Percentiles rank a stretch among this genome's conserved stretches.
Evolutionary conservation across 2,113 vertebrate genomes (phyloP).

Genomic region (Lynx canadensis): DNA sequence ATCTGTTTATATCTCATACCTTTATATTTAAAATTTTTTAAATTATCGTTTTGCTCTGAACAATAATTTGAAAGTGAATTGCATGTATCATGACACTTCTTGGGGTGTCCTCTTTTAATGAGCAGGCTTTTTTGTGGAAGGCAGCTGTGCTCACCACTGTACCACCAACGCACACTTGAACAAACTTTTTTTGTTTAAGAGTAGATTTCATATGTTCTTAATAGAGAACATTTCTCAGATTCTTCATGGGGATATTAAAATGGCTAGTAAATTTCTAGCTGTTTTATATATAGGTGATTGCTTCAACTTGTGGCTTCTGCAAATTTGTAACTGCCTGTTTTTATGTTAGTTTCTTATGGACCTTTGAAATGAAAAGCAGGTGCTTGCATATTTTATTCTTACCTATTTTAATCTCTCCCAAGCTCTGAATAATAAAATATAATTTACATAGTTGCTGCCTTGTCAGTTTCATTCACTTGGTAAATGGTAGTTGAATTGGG

Average conservation of each 20-base stretch:
- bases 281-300: not conserved
- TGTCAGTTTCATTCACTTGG: not conserved
- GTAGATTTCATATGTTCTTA: not conserved
- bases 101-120: not conserved
- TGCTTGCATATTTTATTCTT: not conserved
- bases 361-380: not conserved
- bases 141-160: not conserved
- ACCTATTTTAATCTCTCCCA: not conserved
- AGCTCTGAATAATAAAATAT: conserved; percentile 18
- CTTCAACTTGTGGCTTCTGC: not conserved
- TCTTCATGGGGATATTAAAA: not conserved
- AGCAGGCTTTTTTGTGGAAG: not conserved
- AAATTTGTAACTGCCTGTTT: not conserved
- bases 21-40: not conserved
- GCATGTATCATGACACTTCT: not conserved
- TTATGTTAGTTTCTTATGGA: not conserved
- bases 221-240: not conserved
- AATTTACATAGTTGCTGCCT: not conserved
- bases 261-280: not conserved
- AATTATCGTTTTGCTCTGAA: conserved; percentile 8
- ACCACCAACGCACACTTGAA: not conserved
- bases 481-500: not conserved
- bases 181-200: not conserved
- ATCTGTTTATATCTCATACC: not conserved
- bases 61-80: not conserved